phyloP scores from a whole-genome alignment of 1,140 invertebrate genomes.

The Glossosoma conforme region DNA sequence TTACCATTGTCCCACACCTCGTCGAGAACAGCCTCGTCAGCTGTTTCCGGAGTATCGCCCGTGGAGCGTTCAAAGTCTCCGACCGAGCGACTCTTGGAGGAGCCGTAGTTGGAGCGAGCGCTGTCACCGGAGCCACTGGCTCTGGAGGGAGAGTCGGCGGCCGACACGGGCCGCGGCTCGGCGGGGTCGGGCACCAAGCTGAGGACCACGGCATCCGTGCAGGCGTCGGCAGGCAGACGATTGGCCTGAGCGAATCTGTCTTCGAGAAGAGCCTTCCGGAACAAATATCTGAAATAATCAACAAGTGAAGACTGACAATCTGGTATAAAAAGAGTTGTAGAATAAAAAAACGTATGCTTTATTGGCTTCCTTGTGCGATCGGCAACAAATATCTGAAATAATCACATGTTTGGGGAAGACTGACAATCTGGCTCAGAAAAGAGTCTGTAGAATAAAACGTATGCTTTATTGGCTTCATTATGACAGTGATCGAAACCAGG shows the following conservation, averaged over 20 bases:
- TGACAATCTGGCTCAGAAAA: too few species aligned
- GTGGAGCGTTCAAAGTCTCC: slow-evolving; percentile 12
- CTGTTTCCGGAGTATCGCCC: not conserved
- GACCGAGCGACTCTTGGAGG: slow-evolving; percentile 17
- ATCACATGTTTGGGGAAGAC: too few species aligned
- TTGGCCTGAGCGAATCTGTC: slow-evolving; percentile 50
- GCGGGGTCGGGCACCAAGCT: slow-evolving; percentile 20
- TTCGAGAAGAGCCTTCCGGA: slow-evolving; percentile 55
- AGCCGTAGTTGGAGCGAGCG: slow-evolving; percentile 26
- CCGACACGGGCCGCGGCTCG: slow-evolving; percentile 19
- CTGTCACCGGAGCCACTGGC: slow-evolving; percentile 18
- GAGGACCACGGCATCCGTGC: slow-evolving; percentile 33
- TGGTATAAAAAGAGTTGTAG: not conserved
- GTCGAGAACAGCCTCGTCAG: slow-evolving; percentile 4
- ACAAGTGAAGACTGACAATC: too few species aligned
- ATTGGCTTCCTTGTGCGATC: not conserved
- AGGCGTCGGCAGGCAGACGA: slow-evolving; percentile 31
- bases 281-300: slow-evolving; percentile 50
- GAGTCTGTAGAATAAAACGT: too few species aligned
- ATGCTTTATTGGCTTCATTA: too few species aligned
- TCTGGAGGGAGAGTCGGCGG: slow-evolving; percentile 33
- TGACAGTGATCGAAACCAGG: too few species aligned
- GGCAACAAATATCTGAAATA: not conserved
- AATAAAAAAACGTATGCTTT: not conserved
- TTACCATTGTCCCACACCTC: slow-evolving; percentile 43